Evolutionary conservation across 2,888 invertebrate genomes (phyloP).

Genomic region (Dendrolimus houi): DNA sequence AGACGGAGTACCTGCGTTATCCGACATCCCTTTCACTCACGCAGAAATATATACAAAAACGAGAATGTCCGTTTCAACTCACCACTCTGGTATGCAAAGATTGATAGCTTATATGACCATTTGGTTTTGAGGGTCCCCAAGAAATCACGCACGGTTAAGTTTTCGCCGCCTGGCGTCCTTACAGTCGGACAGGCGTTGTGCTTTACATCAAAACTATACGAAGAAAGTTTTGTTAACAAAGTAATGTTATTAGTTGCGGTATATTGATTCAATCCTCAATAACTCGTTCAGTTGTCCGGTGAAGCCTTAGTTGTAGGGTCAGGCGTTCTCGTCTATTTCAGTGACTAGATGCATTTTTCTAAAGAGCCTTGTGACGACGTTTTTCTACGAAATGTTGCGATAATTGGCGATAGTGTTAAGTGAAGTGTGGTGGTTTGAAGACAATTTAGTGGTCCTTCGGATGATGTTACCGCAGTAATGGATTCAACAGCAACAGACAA

Average conservation of each 20-base stretch:
- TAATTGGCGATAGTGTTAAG: slow-evolving; percentile 31
- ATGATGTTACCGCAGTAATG: slow-evolving; percentile 58
- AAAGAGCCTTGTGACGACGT: slow-evolving; percentile 25
- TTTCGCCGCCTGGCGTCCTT: slow-evolving; percentile 74
- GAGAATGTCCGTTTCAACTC: slow-evolving; percentile 56
- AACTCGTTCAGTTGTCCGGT: slow-evolving; percentile 45
- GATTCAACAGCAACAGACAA: slow-evolving; percentile 67
- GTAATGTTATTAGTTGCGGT: slow-evolving; percentile 51
- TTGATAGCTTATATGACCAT: slow-evolving; percentile 76
- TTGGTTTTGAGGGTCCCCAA: slow-evolving; percentile 70
- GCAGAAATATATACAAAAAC: slow-evolving; percentile 28
- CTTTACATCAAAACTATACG: slow-evolving; percentile 35
- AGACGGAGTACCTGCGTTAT: slow-evolving; percentile 60
- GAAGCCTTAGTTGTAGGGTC: slow-evolving; percentile 47
- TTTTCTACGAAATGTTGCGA: slow-evolving; percentile 9
- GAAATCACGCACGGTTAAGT: slow-evolving; percentile 74
- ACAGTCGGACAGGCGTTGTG: slow-evolving; percentile 51
- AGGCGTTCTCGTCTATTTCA: slow-evolving; percentile 32
- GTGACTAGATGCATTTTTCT: slow-evolving; percentile 39
- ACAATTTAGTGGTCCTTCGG: slow-evolving; percentile 22
- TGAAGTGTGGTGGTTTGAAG: slow-evolving; percentile 25
- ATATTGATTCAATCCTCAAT: slow-evolving; percentile 45
- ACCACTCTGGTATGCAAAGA: slow-evolving; percentile 76
- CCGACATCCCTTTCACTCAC: slow-evolving; percentile 62
- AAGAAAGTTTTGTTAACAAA: slow-evolving; percentile 40